These are phyloP conservation scores for Enteromius trimaculatus DNA, from an alignment of 2,797 vertebrate genomes.

Conservation along the genomic window DNA sequence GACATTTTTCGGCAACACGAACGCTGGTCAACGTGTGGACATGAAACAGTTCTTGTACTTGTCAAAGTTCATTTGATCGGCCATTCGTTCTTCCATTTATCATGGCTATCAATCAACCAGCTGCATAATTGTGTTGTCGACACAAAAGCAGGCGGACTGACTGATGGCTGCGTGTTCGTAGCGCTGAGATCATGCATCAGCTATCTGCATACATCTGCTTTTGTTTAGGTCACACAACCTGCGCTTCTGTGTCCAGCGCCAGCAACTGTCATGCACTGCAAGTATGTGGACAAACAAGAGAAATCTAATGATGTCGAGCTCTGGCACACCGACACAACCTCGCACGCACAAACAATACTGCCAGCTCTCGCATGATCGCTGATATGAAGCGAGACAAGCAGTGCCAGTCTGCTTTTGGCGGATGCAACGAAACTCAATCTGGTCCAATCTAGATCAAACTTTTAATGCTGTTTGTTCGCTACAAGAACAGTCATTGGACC, in stretches of 20 bases:
- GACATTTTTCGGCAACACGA: background rate
- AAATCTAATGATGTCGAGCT: slow-evolving; percentile 46
- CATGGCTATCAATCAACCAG: slow-evolving; percentile 24
- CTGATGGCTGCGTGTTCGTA: slow-evolving; percentile 19
- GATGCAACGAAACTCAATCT: background rate
- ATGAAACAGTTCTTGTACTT: background rate
- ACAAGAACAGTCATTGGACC: background rate
- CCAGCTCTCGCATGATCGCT: slow-evolving; percentile 24
- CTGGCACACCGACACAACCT: slow-evolving; percentile 35
- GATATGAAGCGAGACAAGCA: background rate
- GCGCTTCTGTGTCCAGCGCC: slow-evolving; percentile 44
- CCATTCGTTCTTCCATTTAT: slow-evolving; percentile 27
- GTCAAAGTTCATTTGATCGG: background rate
- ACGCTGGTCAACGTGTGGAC: background rate
- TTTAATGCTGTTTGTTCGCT: background rate
- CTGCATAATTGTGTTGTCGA: slow-evolving; percentile 15
- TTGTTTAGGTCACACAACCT: slow-evolving; percentile 55
- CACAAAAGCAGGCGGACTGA: background rate
- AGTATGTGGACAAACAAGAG: slow-evolving; percentile 54
- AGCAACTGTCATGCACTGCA: slow-evolving; percentile 51
- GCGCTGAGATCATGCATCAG: slow-evolving; percentile 41
- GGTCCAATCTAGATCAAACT: slow-evolving; percentile 26
- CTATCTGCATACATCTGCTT: slow-evolving; percentile 58
- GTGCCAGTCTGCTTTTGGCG: slow-evolving; percentile 26
- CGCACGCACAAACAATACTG: slow-evolving; percentile 41